Evolutionary conservation across 1,140 invertebrate species (phyloP).

Genomic region (Leptinotarsa lineolata): DNA sequence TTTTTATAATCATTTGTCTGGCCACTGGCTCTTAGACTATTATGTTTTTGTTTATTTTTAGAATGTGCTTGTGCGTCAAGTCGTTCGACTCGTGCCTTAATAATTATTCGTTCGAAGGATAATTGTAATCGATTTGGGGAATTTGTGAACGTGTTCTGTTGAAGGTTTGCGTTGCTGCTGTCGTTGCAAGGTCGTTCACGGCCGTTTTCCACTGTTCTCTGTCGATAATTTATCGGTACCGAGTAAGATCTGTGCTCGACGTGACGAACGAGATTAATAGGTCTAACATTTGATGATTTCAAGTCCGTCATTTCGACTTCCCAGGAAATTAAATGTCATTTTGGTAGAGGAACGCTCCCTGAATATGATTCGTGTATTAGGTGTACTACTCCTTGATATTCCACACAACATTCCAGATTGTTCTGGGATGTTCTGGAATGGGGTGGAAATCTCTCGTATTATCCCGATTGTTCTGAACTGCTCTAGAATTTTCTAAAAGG

Average conservation of each 20-base stretch:
- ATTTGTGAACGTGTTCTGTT: not conserved
- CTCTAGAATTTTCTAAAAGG: too few species aligned
- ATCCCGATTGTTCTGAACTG: too few species aligned
- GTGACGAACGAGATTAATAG: not conserved
- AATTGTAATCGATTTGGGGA: slow-evolving; percentile 15
- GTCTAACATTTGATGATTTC: slow-evolving; percentile 2
- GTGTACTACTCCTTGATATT: too few species aligned
- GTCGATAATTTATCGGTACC: not conserved
- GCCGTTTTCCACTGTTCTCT: not conserved
- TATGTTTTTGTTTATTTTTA: slow-evolving; percentile 6
- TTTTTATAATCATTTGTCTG: too few species aligned
- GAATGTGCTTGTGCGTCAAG: slow-evolving; percentile 2
- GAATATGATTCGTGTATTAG: too few species aligned
- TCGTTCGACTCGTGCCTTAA: slow-evolving; percentile 10
- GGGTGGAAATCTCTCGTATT: too few species aligned
- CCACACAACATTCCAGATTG: too few species aligned
- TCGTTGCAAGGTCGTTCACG: not conserved
- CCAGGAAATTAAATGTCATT: too few species aligned
- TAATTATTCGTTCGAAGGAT: slow-evolving; percentile 13
- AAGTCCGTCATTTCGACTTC: not conserved
- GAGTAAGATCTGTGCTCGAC: not conserved
- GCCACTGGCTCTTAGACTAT: not conserved
- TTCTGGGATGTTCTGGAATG: too few species aligned
- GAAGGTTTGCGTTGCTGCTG: not conserved
- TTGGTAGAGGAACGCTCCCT: too few species aligned